phyloP scores from a whole-genome alignment of 2,797 vertebrate genomes.

The Setipinna tenuifilis region DNA sequence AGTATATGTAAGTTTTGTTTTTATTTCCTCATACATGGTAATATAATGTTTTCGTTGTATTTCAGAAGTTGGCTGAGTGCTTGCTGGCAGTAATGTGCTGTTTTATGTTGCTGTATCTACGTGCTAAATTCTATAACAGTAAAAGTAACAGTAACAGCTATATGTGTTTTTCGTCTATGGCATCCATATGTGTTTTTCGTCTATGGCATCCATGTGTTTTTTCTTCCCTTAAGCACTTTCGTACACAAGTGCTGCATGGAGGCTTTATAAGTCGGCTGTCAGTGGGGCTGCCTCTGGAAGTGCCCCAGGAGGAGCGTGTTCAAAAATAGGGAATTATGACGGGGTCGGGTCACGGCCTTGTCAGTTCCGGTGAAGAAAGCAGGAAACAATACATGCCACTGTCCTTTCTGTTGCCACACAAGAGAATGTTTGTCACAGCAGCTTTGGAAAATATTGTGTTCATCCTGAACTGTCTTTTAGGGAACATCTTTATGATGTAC shows the following conservation, averaged over 20 bases:
- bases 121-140: too few relatives aligned
- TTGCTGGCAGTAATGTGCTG: too few relatives aligned
- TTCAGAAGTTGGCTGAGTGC: too few relatives aligned
- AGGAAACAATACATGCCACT: constrained; percentile 12
- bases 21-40: too few relatives aligned
- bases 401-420: constrained; percentile 11
- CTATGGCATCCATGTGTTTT: not conserved
- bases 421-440: not conserved
- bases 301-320: constrained; percentile 32
- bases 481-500: not conserved
- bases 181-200: too few relatives aligned
- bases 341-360: constrained; percentile 30
- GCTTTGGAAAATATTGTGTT: not conserved
- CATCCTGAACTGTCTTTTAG: not conserved
- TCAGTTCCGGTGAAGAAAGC: constrained; percentile 28
- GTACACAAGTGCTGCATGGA: not conserved
- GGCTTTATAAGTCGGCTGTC: not conserved
- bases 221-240: not conserved
- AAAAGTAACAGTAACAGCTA: too few relatives aligned
- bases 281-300: constrained; percentile 32
- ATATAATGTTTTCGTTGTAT: too few relatives aligned
- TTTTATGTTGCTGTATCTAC: too few relatives aligned
- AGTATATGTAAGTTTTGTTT: too few relatives aligned
- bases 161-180: too few relatives aligned
- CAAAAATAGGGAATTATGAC: constrained; percentile 29